phyloP scores from a whole-genome alignment of 1,140 invertebrate species.

The Brachionus angularis region DNA sequence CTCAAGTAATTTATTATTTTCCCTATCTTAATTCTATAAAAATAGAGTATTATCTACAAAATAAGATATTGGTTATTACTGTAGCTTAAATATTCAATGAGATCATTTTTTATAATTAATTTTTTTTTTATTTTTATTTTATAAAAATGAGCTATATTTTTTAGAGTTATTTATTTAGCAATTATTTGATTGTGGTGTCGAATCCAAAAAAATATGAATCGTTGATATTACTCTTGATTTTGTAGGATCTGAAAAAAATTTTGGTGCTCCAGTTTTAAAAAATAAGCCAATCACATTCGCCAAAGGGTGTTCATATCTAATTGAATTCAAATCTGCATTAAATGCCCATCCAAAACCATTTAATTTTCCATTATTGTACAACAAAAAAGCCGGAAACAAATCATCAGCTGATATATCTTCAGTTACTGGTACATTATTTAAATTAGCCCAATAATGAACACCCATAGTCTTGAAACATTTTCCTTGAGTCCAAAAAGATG shows the following conservation, averaged over 20 bases:
- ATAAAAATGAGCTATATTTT: too few relatives aligned
- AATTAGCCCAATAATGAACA: constrained; percentile 51
- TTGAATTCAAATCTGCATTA: constrained; percentile 45
- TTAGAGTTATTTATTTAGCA: too few relatives aligned
- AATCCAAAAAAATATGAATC: constrained; percentile 47
- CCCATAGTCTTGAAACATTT: constrained; percentile 54
- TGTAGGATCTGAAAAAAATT: constrained; percentile 42
- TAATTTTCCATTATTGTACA: constrained; percentile 52
- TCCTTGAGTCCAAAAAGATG: constrained; percentile 51
- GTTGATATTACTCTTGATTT: constrained; percentile 45
- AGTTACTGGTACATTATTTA: constrained; percentile 42
- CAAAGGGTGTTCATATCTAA: constrained; percentile 48
- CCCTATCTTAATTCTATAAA: too few relatives aligned
- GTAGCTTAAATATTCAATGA: too few relatives aligned
- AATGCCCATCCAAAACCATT: constrained; percentile 53
- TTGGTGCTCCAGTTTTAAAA: constrained; percentile 45
- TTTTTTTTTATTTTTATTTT: too few relatives aligned
- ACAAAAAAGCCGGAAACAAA: constrained; percentile 50
- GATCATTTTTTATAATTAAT: too few relatives aligned
- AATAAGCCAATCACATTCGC: constrained; percentile 45
- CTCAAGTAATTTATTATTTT: too few relatives aligned
- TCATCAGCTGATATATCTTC: constrained; percentile 48
- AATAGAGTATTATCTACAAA: too few relatives aligned
- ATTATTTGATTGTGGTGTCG: constrained; percentile 47
- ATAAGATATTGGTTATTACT: too few relatives aligned